Conservation (phyloP, 2,888 invertebrate genomes). For the Ochlodes sylvanus region DNA sequence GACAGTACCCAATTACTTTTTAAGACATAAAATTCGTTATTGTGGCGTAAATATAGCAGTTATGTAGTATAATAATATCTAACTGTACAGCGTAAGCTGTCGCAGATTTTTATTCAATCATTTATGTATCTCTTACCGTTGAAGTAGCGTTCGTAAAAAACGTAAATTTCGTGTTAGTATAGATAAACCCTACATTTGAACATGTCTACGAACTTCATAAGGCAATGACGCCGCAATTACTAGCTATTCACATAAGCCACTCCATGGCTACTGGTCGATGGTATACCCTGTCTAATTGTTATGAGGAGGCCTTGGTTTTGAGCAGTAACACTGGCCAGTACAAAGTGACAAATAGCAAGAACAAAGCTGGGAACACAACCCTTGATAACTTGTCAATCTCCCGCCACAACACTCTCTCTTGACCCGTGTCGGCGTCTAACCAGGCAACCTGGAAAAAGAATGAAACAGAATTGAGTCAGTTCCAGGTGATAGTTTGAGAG, state of each 20-base stretch:
- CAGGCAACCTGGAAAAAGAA: constrained; percentile 82
- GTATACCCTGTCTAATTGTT: constrained; percentile 50
- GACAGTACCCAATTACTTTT: too few species aligned
- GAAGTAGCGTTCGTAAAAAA: too few species aligned
- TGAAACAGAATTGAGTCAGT: background rate
- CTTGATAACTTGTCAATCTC: constrained; percentile 92
- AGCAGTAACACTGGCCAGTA: constrained; percentile 92
- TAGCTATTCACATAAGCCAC: background rate
- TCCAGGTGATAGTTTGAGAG: too few species aligned
- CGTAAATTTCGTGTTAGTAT: too few species aligned
- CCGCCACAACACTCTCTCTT: constrained; percentile 90
- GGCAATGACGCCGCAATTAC: background rate
- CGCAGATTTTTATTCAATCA: too few species aligned
- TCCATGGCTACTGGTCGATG: background rate
- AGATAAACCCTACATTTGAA: background rate
- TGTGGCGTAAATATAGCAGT: too few species aligned
- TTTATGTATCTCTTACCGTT: too few species aligned
- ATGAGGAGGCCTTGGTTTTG: constrained; percentile 84
- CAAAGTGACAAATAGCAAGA: constrained; percentile 89
- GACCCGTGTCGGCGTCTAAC: constrained; percentile 88
- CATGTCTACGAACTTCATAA: background rate
- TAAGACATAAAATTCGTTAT: too few species aligned
- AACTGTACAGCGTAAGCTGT: too few species aligned
- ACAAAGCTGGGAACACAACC: constrained; percentile 91
- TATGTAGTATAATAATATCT: too few species aligned